Percentiles rank a stretch among this genome's conserved stretches.
phyloP scores from a whole-genome alignment of 2,113 vertebrate genomes.

The Alces alces region DNA sequence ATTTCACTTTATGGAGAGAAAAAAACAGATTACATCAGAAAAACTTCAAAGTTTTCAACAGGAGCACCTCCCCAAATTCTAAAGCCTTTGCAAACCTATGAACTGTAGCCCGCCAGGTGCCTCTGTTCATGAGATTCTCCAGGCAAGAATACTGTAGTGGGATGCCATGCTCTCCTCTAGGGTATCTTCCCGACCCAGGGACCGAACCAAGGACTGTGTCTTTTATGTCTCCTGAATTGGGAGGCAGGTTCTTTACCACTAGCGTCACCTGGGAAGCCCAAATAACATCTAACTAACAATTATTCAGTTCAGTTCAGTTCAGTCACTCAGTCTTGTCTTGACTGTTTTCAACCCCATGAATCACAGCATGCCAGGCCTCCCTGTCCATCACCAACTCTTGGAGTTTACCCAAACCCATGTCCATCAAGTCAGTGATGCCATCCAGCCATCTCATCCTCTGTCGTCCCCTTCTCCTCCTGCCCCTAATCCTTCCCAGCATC shows the following conservation, averaged over 20 bases:
- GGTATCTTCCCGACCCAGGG: not conserved
- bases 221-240: not conserved
- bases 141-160: not conserved
- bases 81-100: not conserved
- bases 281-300: not conserved
- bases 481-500: too few species aligned
- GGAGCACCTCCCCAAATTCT: not conserved
- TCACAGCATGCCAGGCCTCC: too few species aligned
- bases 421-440: too few species aligned
- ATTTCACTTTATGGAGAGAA: not conserved
- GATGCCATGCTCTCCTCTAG: not conserved
- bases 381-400: too few species aligned
- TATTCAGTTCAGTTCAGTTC: not conserved
- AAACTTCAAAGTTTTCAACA: not conserved
- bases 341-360: too few species aligned
- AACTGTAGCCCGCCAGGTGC: not conserved
- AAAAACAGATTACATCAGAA: not conserved
- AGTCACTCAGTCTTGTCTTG: too few species aligned
- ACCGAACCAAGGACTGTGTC: not conserved
- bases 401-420: too few species aligned
- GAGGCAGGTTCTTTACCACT: not conserved
- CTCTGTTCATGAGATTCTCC: not conserved
- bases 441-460: too few species aligned
- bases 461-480: too few species aligned
- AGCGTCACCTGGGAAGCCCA: not conserved